Conservation (phyloP, 2,797 vertebrate species). For the Cryptoblepharus egeriae region DNA sequence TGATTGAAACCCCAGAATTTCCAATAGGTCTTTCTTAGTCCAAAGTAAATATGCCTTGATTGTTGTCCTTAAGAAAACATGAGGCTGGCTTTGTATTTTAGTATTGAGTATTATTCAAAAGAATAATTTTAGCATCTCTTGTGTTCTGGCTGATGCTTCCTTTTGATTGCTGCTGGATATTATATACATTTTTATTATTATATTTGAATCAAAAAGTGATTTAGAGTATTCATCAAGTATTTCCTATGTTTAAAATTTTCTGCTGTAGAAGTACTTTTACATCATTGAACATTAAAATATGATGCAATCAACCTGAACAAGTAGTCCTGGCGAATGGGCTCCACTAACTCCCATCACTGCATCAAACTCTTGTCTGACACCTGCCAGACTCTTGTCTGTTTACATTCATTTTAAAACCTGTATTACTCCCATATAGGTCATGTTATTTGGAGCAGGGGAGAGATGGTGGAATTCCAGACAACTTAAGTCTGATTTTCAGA, state of each 20-base stretch:
- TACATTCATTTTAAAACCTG: not conserved
- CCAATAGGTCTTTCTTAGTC: not conserved
- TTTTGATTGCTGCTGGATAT: not conserved
- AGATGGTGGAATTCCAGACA: slow-evolving; percentile 40
- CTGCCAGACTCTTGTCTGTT: not conserved
- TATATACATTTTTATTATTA: not conserved
- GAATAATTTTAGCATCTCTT: not conserved
- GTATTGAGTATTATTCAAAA: not conserved
- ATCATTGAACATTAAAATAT: not conserved
- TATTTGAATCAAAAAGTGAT: not conserved
- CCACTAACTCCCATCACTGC: not conserved
- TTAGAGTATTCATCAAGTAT: not conserved
- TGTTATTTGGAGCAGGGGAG: not conserved
- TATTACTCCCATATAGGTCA: not conserved
- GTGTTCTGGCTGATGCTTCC: not conserved
- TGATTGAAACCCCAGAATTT: not conserved
- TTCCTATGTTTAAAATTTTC: not conserved
- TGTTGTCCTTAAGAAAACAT: not conserved
- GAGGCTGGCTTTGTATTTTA: not conserved
- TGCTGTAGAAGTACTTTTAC: not conserved
- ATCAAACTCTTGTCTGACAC: not conserved
- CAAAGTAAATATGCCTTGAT: not conserved
- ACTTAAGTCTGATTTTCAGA: slow-evolving; percentile 42
- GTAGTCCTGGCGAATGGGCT: not conserved
- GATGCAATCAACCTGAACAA: not conserved